These are phyloP conservation scores for Tortricodes alternella DNA, from an alignment of 2,888 invertebrate genomes.

Conservation along the genomic window DNA sequence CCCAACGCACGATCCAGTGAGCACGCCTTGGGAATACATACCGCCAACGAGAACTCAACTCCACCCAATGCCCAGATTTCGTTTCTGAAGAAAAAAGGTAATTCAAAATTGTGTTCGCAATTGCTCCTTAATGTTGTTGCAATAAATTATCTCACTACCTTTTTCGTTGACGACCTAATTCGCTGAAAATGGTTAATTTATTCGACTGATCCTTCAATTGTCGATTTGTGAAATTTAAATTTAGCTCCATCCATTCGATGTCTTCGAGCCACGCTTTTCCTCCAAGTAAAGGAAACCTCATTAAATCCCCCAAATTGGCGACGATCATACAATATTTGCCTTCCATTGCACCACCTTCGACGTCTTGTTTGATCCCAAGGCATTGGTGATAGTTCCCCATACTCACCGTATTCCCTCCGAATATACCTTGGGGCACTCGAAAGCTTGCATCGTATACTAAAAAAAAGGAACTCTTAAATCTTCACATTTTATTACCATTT, in stretches of 20 bases:
- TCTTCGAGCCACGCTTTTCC: background rate
- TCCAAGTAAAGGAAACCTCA: constrained; percentile 26
- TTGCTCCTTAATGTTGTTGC: background rate
- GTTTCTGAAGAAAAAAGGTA: too few species aligned
- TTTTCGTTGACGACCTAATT: background rate
- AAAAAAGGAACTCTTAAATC: background rate
- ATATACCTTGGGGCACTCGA: constrained; percentile 45
- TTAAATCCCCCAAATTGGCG: constrained; percentile 41
- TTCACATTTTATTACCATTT: too few species aligned
- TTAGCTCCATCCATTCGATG: background rate
- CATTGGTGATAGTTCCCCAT: constrained; percentile 55
- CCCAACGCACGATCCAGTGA: constrained; percentile 39
- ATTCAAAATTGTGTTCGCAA: too few species aligned
- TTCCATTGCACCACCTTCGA: constrained; percentile 38
- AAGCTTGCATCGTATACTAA: constrained; percentile 53
- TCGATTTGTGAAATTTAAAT: background rate
- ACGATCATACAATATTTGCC: constrained; percentile 56
- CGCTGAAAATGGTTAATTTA: too few species aligned
- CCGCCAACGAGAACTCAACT: constrained; percentile 35
- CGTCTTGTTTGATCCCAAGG: constrained; percentile 40
- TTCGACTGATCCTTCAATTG: background rate
- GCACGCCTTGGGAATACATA: constrained; percentile 49
- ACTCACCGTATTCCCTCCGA: constrained; percentile 44
- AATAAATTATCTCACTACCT: background rate
- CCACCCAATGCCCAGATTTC: constrained; percentile 6